Evolutionary conservation across 2,113 vertebrate species (phyloP), one percentile per base, ranked within the genome.

Genomic region (Hippocampus guttulatus): DNA sequence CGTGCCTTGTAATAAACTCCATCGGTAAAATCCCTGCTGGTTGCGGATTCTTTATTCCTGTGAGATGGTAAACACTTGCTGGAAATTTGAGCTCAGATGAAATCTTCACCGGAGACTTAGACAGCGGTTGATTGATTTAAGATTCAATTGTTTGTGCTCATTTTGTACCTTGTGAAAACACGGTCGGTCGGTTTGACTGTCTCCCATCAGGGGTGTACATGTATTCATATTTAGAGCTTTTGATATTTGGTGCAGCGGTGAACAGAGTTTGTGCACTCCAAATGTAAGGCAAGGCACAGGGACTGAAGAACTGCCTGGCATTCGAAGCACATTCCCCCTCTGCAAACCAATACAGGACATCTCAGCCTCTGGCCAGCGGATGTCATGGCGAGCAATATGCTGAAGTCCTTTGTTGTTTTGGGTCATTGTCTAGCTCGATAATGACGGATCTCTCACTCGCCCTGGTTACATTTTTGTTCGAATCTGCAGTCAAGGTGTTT

Each of bases 1-100:
- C 65, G 6, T 81, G 82, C 85, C 85, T 88, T 82, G 85, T 89
- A 89, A 90, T 55, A 88, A 87, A 88, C 89, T 83, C 87, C 85
- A 88, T 85, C 81, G 76, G 73, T 80, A 74, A 86, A 85, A 80
- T 84, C 84, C 85, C 82, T 74, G 75, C 68, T 76, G 66, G 73
- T 76, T 82, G 40, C 74, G 81, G 84, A 83, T 76, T 83, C 85
- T 85, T 84, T 78, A 73, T 78, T 79, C 76, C 76, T 78, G 76
- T 3, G 75, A 84, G 68, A 85, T 68, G 76, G 88, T 75, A 81
- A 83, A 52, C 79, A 70, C 75, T 79, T 58, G 47, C 49, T 75
- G 68, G 69, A 86, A 80, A 80, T 78, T 81, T 85, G 77, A 88
- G 84, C 81, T 74, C 52, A 77, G 84, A 87, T 85, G 77, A 81